Conservation (phyloP, 2,797 vertebrate species). For the Coendou prehensilis region DNA sequence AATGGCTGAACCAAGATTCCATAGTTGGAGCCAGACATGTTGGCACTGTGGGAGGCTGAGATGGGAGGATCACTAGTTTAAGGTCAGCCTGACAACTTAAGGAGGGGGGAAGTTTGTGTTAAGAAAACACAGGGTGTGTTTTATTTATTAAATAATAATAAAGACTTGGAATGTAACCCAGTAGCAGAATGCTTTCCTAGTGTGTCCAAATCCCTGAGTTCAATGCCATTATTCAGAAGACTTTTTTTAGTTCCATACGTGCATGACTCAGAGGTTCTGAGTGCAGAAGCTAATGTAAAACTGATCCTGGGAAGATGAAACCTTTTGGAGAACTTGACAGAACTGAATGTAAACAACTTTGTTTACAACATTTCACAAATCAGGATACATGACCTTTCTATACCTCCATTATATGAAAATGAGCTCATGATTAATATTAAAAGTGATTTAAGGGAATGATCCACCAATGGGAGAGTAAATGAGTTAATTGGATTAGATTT, state of each 20-base stretch:
- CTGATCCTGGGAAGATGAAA: not conserved
- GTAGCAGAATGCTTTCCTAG: not conserved
- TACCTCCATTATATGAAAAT: not conserved
- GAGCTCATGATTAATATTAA: not conserved
- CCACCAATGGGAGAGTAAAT: not conserved
- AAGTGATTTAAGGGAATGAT: not conserved
- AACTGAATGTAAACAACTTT: not conserved
- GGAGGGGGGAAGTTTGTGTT: not conserved
- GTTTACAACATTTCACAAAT: constrained; percentile 2
- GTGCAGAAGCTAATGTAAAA: not conserved
- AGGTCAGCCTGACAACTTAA: not conserved
- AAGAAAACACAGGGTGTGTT: not conserved
- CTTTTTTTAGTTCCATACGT: not conserved
- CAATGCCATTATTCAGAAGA: not conserved
- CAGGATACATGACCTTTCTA: not conserved
- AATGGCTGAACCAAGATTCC: not conserved
- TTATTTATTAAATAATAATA: not conserved
- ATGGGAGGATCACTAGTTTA: not conserved
- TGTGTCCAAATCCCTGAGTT: not conserved
- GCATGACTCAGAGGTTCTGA: not conserved
- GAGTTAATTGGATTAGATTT: not conserved
- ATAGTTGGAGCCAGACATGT: not conserved
- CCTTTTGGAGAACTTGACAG: not conserved
- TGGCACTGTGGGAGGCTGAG: not conserved
- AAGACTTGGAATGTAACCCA: not conserved